Evolutionary conservation across 2,797 vertebrate species (phyloP), one percentile per base, ranked within the genome.

Genomic region (Scyliorhinus canicula): DNA sequence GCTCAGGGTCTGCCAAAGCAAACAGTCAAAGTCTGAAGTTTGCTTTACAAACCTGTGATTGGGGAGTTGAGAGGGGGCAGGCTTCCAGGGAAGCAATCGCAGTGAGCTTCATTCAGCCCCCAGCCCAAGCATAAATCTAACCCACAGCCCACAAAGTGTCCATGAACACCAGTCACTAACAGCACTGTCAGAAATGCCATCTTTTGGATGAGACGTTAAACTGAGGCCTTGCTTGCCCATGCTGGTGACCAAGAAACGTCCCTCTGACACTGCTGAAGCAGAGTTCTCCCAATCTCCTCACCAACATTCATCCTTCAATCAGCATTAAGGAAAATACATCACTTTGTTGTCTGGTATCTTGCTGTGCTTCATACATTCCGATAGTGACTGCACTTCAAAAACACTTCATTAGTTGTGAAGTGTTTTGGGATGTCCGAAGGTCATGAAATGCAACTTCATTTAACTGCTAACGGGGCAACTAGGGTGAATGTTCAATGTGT

Each of bases 1-100:
- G 96, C 96, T 97, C 95, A 95, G 97, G 97, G 98, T 97, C 97
- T 97, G 98, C 98, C 98, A 99, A 99, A 98, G 98, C 98, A 99
- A 98, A 99, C 98, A 99, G 97, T 97, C 97, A 96, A 97, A 97
- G 97, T 97, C 97, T 98, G 97, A 97, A 98, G 98, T 98, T 98
- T 98, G 98, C 98, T 98, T 98, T 98, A 97, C 97, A 97, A 98
- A 98, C 97, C 97, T 96, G 97, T 96, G 97, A 97, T 97, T 96
- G 96, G 97, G 96, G 97, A 97, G 97, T 96, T 97, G 95, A 97
- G 97, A 88, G 95, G 96, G 86, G 96, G 96, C 95, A 96, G 95
- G 96, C 96, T 96, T 97, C 97, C 97, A 97, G 96, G 95, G 96
- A 95, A 96, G 96, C 96, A 95, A 96, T 1, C 4, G 55, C 55